These are phyloP conservation scores for Smittia sp. DNA, from an alignment of 2,888 invertebrate species.

Conservation along the genomic window DNA sequence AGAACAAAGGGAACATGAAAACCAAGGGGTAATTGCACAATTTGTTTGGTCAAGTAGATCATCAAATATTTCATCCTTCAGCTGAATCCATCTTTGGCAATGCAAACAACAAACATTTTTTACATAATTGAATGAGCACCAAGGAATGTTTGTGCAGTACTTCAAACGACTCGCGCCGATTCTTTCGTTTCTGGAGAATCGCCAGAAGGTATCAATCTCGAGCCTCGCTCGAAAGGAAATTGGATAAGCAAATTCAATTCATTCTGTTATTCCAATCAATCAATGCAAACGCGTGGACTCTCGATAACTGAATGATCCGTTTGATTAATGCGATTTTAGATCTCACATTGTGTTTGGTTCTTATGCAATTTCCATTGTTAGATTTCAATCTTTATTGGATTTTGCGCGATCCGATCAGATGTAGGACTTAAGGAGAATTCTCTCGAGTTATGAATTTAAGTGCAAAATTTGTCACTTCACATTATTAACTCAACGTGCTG, in stretches of 20 bases:
- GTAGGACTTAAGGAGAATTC: no score
- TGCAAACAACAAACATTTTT: constrained; percentile 14
- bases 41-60: constrained; percentile 19
- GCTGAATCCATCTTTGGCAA: background rate
- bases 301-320: background rate
- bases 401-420: background rate
- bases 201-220: constrained; percentile 6
- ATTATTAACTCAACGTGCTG: no score
- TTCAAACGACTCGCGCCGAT: background rate
- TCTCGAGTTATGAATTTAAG: no score
- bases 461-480: no score
- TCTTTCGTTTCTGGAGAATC: background rate
- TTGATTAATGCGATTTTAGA: no score
- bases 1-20: background rate
- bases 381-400: background rate
- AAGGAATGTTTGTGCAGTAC: background rate
- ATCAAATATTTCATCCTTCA: constrained; percentile 20
- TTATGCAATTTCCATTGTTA: background rate
- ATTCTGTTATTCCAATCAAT: background rate
- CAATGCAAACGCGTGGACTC: background rate
- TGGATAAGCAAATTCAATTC: constrained; percentile 21
- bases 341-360: no score
- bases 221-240: background rate
- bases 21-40: constrained; percentile 9
- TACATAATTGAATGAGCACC: constrained; percentile 10